Evolutionary conservation across 2,888 invertebrate species (phyloP), one percentile per base, ranked within the genome.

Genomic region (Dolichomitus sp.): DNA sequence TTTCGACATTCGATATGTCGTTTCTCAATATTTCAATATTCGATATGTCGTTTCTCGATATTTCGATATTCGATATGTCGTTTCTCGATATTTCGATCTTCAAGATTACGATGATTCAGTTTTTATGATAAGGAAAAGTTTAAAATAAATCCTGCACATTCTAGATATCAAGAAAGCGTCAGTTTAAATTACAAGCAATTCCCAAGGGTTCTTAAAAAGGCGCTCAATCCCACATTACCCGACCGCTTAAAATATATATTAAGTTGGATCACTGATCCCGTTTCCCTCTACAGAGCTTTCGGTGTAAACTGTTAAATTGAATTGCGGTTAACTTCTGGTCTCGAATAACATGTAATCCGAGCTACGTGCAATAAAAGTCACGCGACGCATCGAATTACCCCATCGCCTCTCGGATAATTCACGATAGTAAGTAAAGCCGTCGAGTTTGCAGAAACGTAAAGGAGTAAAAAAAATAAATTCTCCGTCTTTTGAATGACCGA

Each of bases 311-410:
- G 33, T 14, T 33, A 9, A 59, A 59, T 59, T 59, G 30, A 33
- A 59, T 59, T 37, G 59, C 7, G 37, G 59, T 37, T 59, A 59
- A 37, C 59, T n/a, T 17, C 17, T 37, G 17, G 59, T 59, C 37
- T 59, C 59, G 6, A n/a, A 37, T 59, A 59, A 59, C 33, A 37
- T 17, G 59, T 59, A 59, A 59, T 59, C 11, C 37, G 59, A 59
- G 37, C 59, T 37, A 17, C 17, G 33, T 9, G 37, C 33, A 17
- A 17, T 37, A 37, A 37, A 59, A 59, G 33, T 59, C 59, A n/a
- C 3, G 37, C 17, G 30, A n/a, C 27, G 50, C 6, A 0, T 52
- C 52, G 23, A 52, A 9, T 11, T 23, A 23, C 2, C 23, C 4
- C 23, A 12, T 23, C 23, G 11, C 52, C 52, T 9, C 11, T 4